A percentile compares a stretch with the other conserved stretches of the same genome.
Evolutionary conservation across 2,888 invertebrate species (phyloP).

Genomic region (Ichneumoninae sp.): DNA sequence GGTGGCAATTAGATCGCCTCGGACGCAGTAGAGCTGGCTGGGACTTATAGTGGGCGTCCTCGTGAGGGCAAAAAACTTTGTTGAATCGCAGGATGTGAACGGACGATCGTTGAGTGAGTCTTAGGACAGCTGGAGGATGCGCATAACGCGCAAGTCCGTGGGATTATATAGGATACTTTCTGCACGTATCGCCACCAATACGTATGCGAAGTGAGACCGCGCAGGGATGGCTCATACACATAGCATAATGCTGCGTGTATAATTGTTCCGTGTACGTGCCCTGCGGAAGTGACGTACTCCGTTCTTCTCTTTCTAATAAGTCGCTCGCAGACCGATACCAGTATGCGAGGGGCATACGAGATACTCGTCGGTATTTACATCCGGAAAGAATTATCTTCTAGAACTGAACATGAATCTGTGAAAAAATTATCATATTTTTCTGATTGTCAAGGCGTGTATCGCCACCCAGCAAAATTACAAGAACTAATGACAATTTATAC

Average conservation of each 20-base stretch:
- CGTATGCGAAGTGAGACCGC: background rate
- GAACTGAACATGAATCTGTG: no score
- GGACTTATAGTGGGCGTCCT: slow-evolving; percentile 54
- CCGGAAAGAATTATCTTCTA: no score
- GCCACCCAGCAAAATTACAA: no score
- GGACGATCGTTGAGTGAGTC: slow-evolving; percentile 68
- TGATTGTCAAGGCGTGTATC: no score
- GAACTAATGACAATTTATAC: no score
- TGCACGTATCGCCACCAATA: background rate
- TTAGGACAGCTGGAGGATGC: slow-evolving; percentile 28
- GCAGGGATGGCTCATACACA: slow-evolving; percentile 24
- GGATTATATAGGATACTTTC: slow-evolving; percentile 54
- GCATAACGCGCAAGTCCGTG: slow-evolving; percentile 48
- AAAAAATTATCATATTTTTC: no score
- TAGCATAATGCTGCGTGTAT: slow-evolving; percentile 6
- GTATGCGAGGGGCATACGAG: background rate
- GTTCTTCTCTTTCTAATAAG: slow-evolving; percentile 36
- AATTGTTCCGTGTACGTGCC: slow-evolving; percentile 38
- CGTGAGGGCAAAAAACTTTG: slow-evolving; percentile 73
- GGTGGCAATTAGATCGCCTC: slow-evolving; percentile 65
- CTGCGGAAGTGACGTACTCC: slow-evolving; percentile 39
- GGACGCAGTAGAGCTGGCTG: slow-evolving; percentile 54
- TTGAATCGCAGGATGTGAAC: slow-evolving; percentile 84
- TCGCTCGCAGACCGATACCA: slow-evolving; percentile 30
- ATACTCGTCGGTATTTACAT: background rate